Base-by-base conservation (phyloP, 1,140 invertebrate species). In the Drepana arcuata region DNA sequence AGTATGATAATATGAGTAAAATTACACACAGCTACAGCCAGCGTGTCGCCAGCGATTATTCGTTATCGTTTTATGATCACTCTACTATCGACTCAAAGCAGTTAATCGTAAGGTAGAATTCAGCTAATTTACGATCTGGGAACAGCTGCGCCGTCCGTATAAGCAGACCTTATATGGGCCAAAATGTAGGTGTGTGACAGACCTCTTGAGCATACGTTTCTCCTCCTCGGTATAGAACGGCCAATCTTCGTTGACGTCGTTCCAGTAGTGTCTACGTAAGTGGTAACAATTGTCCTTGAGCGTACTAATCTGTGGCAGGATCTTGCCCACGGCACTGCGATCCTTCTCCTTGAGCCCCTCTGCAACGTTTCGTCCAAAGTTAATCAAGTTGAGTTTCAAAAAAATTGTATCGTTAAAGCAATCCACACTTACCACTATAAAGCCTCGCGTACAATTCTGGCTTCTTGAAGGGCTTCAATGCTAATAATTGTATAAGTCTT, bases 181-280 rank as follows among this genome's bases (percentile, higher is more conserved):
- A n/a, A n/a, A n/a, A n/a, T n/a, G n/a, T n/a, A n/a, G n/a, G n/a
- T n/a, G n/a, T n/a, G n/a, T n/a, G n/a, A 49, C 66, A 50, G 57
- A 92, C 91, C 90, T 89, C 86, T 95, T 96, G 46, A 97, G 83
- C 62, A 93, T 89, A 61, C 94, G 89, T 71, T 88, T 88, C 65
- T 98, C 95, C 58, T 94, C 90, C 43, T 96, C 94, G 16, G 91
- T 90, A 64, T 96, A 98, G 84, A 92, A 96, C 23, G 93, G 92
- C 95, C 95, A 98, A 67, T 97, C 94, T 61, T 95, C 92, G 56
- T 93, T 90, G 29, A 98, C 94, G 66, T 97, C 95, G 69, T 93
- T 94, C 93, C 95, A 97, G 44, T 94, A 85, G 59, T 92, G 88
- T 56, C 92, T 90, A 32, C 91, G 87, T 65, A 98, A 85, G 61